Evolutionary conservation across 2,797 vertebrate genomes (phyloP).

Genomic region (Mionectes olivaceus): DNA sequence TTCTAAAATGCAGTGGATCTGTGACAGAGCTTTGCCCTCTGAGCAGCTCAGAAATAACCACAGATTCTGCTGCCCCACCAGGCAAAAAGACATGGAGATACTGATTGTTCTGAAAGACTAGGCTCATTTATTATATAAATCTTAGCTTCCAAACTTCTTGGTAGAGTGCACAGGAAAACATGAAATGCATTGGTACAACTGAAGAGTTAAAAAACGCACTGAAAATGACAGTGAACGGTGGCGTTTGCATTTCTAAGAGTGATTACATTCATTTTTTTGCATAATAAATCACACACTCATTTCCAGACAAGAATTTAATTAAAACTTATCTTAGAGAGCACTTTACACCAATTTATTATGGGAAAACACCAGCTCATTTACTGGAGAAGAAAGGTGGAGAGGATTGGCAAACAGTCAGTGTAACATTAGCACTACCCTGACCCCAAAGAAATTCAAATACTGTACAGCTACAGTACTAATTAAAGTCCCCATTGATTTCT

Average conservation of each 20-base stretch:
- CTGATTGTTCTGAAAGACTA: neutral
- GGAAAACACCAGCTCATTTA: slow-evolving; percentile 60
- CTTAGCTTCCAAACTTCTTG: neutral
- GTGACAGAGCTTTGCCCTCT: neutral
- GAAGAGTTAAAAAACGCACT: neutral
- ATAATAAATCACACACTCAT: slow-evolving; percentile 28
- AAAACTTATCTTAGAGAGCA: slow-evolving; percentile 66
- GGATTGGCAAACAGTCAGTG: slow-evolving; percentile 49
- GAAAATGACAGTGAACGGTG: neutral
- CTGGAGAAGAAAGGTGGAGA: slow-evolving; percentile 33
- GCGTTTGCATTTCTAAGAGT: slow-evolving; percentile 3
- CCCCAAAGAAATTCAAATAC: slow-evolving; percentile 66
- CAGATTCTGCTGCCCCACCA: neutral
- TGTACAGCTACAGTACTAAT: slow-evolving; percentile 66
- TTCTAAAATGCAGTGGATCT: neutral
- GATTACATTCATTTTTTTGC: slow-evolving; percentile 1
- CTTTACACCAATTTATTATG: slow-evolving; percentile 62
- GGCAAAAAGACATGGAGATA: neutral
- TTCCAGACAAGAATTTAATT: slow-evolving; percentile 69
- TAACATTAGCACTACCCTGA: slow-evolving; percentile 54
- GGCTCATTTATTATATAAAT: neutral
- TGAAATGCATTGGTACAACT: neutral
- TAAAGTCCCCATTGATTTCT: slow-evolving; percentile 80
- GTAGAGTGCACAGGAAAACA: neutral
- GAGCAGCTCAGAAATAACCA: neutral